These are phyloP conservation scores for Cephus runcator DNA, from an alignment of 2,888 invertebrate species.

Conservation along the genomic window DNA sequence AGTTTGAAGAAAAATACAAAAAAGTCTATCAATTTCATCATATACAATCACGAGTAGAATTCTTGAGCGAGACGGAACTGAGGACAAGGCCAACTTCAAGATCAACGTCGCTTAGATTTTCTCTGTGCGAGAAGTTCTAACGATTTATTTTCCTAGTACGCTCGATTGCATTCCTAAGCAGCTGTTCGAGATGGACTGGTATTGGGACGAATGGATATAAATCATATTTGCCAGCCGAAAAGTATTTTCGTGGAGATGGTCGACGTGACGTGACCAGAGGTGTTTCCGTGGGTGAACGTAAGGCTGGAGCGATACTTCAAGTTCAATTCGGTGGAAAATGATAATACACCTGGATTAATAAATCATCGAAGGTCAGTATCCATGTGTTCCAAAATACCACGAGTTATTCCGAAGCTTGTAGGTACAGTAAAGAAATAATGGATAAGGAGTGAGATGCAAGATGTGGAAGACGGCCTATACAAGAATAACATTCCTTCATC, in stretches of 20 bases:
- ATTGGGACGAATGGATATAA: background rate
- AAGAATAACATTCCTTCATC: background rate
- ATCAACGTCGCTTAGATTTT: background rate
- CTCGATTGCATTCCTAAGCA: background rate
- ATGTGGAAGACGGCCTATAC: background rate
- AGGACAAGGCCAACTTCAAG: background rate
- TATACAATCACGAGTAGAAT: background rate
- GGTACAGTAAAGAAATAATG: background rate
- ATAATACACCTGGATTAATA: background rate
- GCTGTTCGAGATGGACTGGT: background rate
- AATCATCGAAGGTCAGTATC: background rate
- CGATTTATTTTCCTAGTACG: background rate
- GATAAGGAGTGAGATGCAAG: background rate
- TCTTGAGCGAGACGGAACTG: background rate
- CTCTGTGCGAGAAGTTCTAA: background rate
- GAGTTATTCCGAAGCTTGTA: background rate
- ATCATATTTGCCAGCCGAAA: background rate
- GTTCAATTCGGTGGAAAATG: background rate
- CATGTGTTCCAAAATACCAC: background rate
- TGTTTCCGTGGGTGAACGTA: background rate
- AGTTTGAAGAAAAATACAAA: background rate
- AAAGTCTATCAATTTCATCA: background rate
- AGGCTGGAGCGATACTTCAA: background rate
- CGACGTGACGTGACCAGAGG: slow-evolving; percentile 34
- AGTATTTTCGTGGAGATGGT: slow-evolving; percentile 32